Conservation (phyloP, 2,797 vertebrate genomes). For the Coregonus sp. region DNA sequence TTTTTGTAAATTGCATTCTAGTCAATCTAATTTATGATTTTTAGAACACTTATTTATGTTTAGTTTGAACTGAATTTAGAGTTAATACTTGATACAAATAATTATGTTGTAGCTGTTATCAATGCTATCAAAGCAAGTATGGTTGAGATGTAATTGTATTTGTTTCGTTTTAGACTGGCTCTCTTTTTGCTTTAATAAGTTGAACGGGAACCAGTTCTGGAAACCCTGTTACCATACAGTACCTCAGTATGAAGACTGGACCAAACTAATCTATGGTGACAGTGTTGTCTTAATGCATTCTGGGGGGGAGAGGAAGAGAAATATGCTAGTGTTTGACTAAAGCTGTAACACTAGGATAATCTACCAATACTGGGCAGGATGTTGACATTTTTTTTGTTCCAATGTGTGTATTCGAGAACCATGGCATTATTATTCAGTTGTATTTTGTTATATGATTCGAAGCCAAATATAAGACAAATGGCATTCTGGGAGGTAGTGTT, state of each 20-base stretch:
- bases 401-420: neutral
- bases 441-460: neutral
- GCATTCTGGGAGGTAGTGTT: neutral
- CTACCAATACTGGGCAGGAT: neutral
- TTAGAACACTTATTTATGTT: constrained; percentile 55
- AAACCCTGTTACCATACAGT: neutral
- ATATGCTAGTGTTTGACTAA: neutral
- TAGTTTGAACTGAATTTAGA: constrained; percentile 24
- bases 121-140: constrained; percentile 9
- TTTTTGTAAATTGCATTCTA: constrained; percentile 28
- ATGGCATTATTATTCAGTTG: neutral
- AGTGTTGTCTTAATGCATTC: neutral
- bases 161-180: neutral
- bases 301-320: neutral
- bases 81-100: constrained; percentile 36
- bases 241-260: constrained; percentile 9
- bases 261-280: neutral
- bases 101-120: constrained; percentile 34
- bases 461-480: neutral
- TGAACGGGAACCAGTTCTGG: neutral
- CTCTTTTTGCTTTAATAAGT: neutral
- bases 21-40: constrained; percentile 54
- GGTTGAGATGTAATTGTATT: neutral
- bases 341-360: neutral
- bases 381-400: neutral